phyloP scores from a whole-genome alignment of 2,797 vertebrate genomes.

The Myotis pilosus region DNA sequence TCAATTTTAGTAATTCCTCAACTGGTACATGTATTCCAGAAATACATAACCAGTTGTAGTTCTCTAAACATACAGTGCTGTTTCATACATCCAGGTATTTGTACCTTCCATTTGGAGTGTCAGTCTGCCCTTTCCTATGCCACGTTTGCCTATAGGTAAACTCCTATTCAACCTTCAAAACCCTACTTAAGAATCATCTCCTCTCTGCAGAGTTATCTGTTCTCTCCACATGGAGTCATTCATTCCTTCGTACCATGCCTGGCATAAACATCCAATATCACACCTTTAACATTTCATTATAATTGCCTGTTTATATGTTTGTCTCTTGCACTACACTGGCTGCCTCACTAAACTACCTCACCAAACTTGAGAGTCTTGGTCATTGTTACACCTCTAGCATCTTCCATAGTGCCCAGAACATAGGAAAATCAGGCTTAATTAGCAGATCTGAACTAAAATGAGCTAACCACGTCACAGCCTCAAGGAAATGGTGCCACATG shows the following conservation, averaged over 20 bases:
- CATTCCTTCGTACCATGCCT: neutral
- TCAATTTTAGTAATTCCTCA: neutral
- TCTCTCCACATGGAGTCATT: neutral
- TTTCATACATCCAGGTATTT: neutral
- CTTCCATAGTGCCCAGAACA: neutral
- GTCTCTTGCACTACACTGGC: neutral
- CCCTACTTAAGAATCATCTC: neutral
- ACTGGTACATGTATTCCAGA: neutral
- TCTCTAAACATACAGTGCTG: neutral
- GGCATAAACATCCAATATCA: neutral
- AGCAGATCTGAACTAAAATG: neutral
- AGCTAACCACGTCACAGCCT: neutral
- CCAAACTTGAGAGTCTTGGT: neutral
- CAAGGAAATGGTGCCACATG: accelerated
- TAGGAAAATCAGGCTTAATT: neutral
- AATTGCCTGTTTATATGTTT: neutral
- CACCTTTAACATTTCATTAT: neutral
- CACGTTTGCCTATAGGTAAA: neutral
- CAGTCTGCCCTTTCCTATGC: neutral
- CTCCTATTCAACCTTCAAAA: conserved; percentile 7
- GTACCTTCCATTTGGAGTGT: neutral
- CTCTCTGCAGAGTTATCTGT: neutral
- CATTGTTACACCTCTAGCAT: neutral
- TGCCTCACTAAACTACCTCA: neutral
- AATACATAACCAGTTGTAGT: neutral